Base-by-base conservation (phyloP, 1,140 invertebrate genomes). In the Delia radicum region DNA sequence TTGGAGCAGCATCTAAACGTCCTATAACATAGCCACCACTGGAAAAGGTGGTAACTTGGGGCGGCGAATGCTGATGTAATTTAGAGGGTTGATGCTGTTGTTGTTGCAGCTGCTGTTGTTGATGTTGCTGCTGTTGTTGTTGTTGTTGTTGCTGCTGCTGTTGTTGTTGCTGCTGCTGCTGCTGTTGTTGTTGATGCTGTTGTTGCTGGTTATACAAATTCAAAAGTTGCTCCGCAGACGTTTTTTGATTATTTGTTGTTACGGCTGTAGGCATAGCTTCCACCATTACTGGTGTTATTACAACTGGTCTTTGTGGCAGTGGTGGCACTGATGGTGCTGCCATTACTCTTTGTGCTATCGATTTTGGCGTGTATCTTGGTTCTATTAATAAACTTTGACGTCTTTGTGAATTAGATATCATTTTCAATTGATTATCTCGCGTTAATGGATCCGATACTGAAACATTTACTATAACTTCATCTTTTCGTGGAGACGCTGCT, bases 391-490 rank as follows among this genome's bases (percentile, higher is more conserved):
- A 31, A 27, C 75, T 74, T 21, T 62, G 74, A 5, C 71, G 48
- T 29, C 29, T 42, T 27, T 63, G 37, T 24, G 37, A 67, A 31
- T 72, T 61, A 6, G 33, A 48, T 26, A 77, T 73, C 42, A 77
- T 74, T 48, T 78, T 78, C 26, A 76, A 72, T 37, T 74, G 72
- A 18, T 63, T 76, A 8, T 76, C 75, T 1, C 72, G 26, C n/a
- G 77, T 76, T 12, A 76, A 46, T 3, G 75, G 75, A 63, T 78
- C 77, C 12, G 61, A 28, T 0, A 77, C 63, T 5, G 77, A 75
- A 3, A 77, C 74, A 74, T 77, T 75, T 12, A 77, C 33, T 4
- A 77, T 29, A n/a, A 77, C 74, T 10, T 77, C 77, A 4, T 77
- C 77, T 24, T 77, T 74, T 12, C 71, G 71, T n/a, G 65, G 4